Evolutionary conservation across 2,113 vertebrate species (phyloP).

Genomic region (Phalacrocorax pelagicus): DNA sequence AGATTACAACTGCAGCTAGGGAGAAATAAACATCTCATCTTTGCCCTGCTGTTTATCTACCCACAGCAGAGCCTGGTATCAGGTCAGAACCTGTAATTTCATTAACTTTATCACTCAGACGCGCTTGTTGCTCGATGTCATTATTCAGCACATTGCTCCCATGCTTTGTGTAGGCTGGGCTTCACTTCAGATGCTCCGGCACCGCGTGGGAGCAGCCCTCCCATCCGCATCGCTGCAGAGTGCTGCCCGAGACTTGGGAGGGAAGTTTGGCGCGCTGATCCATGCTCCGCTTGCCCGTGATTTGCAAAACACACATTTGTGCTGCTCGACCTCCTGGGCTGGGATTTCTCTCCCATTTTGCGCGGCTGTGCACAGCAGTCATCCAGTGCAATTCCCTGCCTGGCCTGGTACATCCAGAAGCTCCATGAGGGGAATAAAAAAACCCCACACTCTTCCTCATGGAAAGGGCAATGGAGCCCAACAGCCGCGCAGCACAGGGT

Average conservation of each 20-base stretch:
- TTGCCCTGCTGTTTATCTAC: slow-evolving; percentile 69
- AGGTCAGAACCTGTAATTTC: slow-evolving; percentile 70
- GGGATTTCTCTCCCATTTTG: neutral
- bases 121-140: slow-evolving; percentile 47
- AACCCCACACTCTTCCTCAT: accelerated
- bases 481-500: accelerated
- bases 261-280: neutral
- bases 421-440: neutral
- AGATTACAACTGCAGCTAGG: slow-evolving; percentile 53
- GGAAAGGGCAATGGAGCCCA: neutral
- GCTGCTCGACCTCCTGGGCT: neutral
- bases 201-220: neutral
- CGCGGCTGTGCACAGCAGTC: neutral
- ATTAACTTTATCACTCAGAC: slow-evolving; percentile 69
- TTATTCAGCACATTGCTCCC: slow-evolving; percentile 54
- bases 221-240: neutral
- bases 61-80: slow-evolving; percentile 58
- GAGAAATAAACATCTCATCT: slow-evolving; percentile 69
- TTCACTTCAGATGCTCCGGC: neutral
- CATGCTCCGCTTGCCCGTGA: accelerated
- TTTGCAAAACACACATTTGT: neutral
- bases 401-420: neutral
- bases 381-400: neutral
- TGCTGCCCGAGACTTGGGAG: neutral
- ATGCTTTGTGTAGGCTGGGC: slow-evolving; percentile 8